A percentile compares a stretch with the other conserved stretches of the same genome.
Evolutionary conservation across 2,888 invertebrate genomes (phyloP).

Genomic region (Plebejus melissa): DNA sequence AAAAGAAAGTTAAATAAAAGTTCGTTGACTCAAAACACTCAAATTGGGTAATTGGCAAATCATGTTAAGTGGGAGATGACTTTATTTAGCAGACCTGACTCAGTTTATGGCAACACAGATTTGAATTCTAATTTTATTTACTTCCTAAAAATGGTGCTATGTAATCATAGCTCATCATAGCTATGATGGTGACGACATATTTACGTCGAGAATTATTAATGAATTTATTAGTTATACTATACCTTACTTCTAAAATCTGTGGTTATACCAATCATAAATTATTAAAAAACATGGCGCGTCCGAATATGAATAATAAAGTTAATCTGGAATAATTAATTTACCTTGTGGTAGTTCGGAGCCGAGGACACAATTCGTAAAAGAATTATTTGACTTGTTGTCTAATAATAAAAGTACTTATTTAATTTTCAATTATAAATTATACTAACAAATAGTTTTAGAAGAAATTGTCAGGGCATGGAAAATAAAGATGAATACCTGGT

Average conservation of each 20-base stretch:
- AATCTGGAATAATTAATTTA: neutral
- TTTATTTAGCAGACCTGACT: conserved; percentile 35
- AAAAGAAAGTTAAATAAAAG: conserved; percentile 13
- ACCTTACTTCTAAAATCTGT: no score
- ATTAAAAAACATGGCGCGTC: neutral
- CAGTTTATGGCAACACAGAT: conserved; percentile 30
- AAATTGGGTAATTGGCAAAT: conserved; percentile 28
- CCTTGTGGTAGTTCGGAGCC: no score
- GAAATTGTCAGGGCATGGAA: neutral
- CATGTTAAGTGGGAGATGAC: conserved; percentile 37
- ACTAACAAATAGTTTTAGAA: no score
- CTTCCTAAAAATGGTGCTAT: conserved; percentile 38
- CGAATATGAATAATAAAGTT: neutral
- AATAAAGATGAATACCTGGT: conserved; percentile 59
- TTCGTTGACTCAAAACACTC: conserved; percentile 28
- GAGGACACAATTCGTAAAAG: no score
- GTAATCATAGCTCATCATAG: conserved; percentile 38
- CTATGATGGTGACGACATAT: conserved; percentile 36
- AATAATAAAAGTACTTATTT: no score
- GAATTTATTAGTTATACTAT: conserved; percentile 1
- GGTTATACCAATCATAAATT: neutral
- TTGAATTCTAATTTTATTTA: conserved; percentile 39
- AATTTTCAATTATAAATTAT: no score
- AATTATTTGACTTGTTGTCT: no score
- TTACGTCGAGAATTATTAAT: conserved; percentile 7